These are phyloP conservation scores for Sinopyrophorus schimmeli DNA, from an alignment of 2,888 invertebrate genomes.

Conservation along the genomic window DNA sequence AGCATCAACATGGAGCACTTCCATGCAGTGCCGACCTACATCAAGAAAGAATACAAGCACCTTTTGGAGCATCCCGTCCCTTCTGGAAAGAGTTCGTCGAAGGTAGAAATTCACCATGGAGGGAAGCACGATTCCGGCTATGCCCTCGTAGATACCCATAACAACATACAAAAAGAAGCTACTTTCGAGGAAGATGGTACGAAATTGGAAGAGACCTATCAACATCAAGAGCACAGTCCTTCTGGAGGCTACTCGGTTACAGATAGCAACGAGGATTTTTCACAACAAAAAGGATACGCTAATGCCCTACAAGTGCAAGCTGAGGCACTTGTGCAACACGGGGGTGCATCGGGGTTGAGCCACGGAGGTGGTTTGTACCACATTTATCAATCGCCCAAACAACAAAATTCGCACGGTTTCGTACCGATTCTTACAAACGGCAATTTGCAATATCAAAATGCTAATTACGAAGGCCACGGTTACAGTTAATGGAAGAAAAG, in stretches of 20 bases:
- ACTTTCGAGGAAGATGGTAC: too few species aligned
- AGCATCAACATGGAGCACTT: conserved; percentile 71
- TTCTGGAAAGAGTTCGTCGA: conserved; percentile 58
- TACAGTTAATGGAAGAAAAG: conserved; percentile 2
- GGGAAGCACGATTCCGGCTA: conserved; percentile 44
- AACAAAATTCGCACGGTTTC: background rate
- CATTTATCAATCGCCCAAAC: background rate
- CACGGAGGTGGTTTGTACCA: conserved; percentile 1
- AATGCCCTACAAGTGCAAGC: conserved; percentile 4
- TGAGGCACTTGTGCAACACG: background rate
- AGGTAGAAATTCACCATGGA: conserved; percentile 44
- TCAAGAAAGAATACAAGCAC: conserved; percentile 69
- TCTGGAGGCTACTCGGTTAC: too few species aligned
- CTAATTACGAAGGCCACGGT: background rate
- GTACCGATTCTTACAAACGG: conserved; percentile 1
- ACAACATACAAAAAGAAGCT: conserved; percentile 8
- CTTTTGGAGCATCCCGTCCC: conserved; percentile 67
- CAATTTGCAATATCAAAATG: conserved; percentile 9
- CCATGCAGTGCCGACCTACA: conserved; percentile 70
- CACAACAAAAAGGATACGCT: too few species aligned
- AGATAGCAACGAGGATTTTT: too few species aligned
- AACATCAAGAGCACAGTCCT: background rate
- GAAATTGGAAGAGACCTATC: background rate
- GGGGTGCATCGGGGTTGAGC: conserved; percentile 6
- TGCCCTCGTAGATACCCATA: conserved; percentile 28